Evolutionary conservation across 2,113 vertebrate genomes (phyloP), one percentile per base, ranked within the genome.

Genomic region (Hemiscyllium ocellatum): DNA sequence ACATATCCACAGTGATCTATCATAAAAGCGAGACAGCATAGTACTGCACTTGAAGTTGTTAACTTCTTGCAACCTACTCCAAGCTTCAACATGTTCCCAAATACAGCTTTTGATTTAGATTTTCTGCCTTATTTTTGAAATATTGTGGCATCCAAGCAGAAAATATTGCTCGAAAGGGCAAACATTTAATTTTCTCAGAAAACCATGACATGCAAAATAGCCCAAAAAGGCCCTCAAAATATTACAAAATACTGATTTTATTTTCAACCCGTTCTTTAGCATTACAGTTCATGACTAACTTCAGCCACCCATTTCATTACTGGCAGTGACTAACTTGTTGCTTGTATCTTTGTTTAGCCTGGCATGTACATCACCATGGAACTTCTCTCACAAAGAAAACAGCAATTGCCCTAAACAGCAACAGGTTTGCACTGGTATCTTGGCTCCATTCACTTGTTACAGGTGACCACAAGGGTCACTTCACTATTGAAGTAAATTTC

Each of bases 121-220:
- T 13, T 29, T 70, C 5, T 70, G 20, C 15, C 89, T 8, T 22
- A 66, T 19, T 66, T 93, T n/a, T 37, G 20, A 66, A 83, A 20
- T 37, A 66, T 93, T 37, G 15, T 22, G n/a, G 29, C 33, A n/a
- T 33, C 20, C 61, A 66, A 66, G 61, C 61, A 93, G 37, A 93
- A 65, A 17, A 83, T 37, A 47, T 68, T 66, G 29, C 33, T 91
- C 66, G 89, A 93, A 37, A 37, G 61, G 22, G 33, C n/a, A 22
- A 33, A 17, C 33, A 93, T 66, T 37, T 91, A 37, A 91, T 61
- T 93, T 93, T 83, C 65, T 93, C 89, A 93, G 56, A 37, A 93
- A 93, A n/a, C 12, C 33, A 20, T 37, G 5, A 65, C 56, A 66
- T 15, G 61, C 29, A 91, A 93, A 91, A 15, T 91, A 56, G 15